Conservation (phyloP, 2,113 vertebrate genomes). For the Mixornis gularis region DNA sequence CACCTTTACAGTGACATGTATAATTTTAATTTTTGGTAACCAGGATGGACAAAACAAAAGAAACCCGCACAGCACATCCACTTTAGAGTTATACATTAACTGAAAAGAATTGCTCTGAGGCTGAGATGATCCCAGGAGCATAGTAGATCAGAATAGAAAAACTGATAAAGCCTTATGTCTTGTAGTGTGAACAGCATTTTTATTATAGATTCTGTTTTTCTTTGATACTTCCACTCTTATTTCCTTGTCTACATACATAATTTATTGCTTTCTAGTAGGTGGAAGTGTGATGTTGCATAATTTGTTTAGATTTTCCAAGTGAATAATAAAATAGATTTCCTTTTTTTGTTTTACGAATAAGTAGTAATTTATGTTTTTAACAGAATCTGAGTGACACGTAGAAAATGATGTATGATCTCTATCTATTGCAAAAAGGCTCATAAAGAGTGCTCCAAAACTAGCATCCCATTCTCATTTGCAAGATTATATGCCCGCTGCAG, state of each 20-base stretch:
- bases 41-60: neutral
- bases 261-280: neutral
- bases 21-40: neutral
- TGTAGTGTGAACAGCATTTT: neutral
- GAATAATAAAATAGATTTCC: conserved; percentile 19
- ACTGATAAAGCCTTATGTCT: neutral
- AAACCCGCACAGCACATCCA: neutral
- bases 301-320: conserved; percentile 25
- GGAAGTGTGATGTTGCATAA: conserved; percentile 36
- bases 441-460: neutral
- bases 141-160: neutral
- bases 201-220: neutral
- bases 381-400: neutral
- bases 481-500: neutral
- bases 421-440: neutral
- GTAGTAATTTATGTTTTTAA: conserved; percentile 23
- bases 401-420: neutral
- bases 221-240: conserved; percentile 11
- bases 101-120: neutral
- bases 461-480: neutral
- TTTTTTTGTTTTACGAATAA: conserved; percentile 2
- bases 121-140: neutral
- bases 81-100: neutral
- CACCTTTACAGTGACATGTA: neutral
- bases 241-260: neutral